phyloP scores from a whole-genome alignment of 2,888 invertebrate species.

The Ophioninae sp. region DNA sequence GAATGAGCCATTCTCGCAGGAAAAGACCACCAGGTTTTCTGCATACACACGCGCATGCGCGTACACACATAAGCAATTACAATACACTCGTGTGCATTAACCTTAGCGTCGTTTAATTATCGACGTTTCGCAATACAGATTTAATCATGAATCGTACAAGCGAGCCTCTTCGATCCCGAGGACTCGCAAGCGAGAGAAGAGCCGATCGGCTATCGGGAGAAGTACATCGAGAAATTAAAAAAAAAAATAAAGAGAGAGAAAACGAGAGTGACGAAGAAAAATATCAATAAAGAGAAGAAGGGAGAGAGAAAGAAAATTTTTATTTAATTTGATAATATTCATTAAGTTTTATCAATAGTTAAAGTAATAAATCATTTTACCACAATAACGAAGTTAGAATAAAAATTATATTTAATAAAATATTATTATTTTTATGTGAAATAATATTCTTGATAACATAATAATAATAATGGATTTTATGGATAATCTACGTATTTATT shows the following conservation, averaged over 20 bases:
- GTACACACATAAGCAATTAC: slow-evolving; percentile 3
- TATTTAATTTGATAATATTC: too few relatives aligned
- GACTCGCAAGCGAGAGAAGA: slow-evolving; percentile 10
- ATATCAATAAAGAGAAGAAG: background rate
- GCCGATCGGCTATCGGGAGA: background rate
- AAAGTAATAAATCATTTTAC: too few relatives aligned
- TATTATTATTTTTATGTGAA: too few relatives aligned
- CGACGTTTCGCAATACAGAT: slow-evolving; percentile 61
- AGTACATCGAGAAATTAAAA: background rate
- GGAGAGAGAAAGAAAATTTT: background rate
- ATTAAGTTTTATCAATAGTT: too few relatives aligned
- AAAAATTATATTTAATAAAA: too few relatives aligned
- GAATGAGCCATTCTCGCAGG: slow-evolving; percentile 50
- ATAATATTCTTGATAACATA: too few relatives aligned
- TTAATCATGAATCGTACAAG: slow-evolving; percentile 55
- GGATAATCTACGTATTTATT: too few relatives aligned
- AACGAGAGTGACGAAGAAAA: background rate
- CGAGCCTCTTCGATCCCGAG: slow-evolving; percentile 29
- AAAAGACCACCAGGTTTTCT: slow-evolving; percentile 49
- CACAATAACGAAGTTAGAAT: too few relatives aligned
- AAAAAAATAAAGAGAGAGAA: background rate
- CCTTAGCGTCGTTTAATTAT: slow-evolving; percentile 57
- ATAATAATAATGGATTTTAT: too few relatives aligned
- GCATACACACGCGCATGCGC: slow-evolving; percentile 27
- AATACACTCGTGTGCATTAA: slow-evolving; percentile 16